Evolutionary conservation across 2,113 vertebrate species (phyloP), one percentile per base, ranked within the genome.

Genomic region (Apteryx mantelli): DNA sequence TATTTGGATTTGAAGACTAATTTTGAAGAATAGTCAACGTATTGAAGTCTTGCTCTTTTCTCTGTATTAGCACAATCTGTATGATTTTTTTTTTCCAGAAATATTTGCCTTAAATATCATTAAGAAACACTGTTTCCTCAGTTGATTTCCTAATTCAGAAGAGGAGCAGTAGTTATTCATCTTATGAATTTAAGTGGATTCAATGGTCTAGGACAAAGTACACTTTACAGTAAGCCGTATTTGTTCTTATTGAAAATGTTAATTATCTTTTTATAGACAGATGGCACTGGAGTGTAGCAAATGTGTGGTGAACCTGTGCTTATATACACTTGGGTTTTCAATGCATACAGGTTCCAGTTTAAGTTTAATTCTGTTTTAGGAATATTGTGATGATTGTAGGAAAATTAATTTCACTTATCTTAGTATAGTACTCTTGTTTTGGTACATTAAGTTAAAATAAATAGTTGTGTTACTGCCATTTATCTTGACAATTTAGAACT

Each of bases 201-300:
- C 66, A 73, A 52, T 89, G 68, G 63, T 81, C 86, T 79, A 93
- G 82, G 66, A 84, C 85, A 46, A 74, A 95, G 68, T 28, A 61
- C 14, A 22, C 24, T 91, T 66, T 44, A 44, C 25, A 73, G 79
- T 6, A 64, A 60, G 75, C 20, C 53, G 32, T 78, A 66, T 86
- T 83, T 53, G 10, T 91, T 95, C 64, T 58, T 82, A 40, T 20
- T 79, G 90, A 84, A 95, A 97, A 96, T 90, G 88, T 91, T 92
- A 78, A 88, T 96, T 96, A 91, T 92, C 82, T 92, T 97, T 89
- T 95, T 96, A 94, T 95, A 97, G 97, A 95, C 95, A 97, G 97
- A 96, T 97, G 95, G 94, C 93, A 97, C 86, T 94, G 96, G 94
- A 97, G 87, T 89, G 95, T 97, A 95, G 91, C 90, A 65, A 97